Evolutionary conservation across 2,113 vertebrate species (phyloP), one percentile per base, ranked within the genome.

Genomic region (Seriola quinqueradiata): DNA sequence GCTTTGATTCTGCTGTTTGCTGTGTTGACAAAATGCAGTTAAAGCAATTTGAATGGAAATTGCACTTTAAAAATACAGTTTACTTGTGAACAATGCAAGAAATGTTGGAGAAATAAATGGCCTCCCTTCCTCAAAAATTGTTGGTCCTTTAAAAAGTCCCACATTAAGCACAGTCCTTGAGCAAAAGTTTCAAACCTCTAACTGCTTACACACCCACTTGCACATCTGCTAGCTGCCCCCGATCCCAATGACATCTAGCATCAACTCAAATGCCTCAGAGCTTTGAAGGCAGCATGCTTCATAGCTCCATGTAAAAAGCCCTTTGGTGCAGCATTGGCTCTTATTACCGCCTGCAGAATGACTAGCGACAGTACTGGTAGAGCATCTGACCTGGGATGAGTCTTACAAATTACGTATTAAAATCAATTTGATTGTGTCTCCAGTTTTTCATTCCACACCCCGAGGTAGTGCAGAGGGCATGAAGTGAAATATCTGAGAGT

Each of bases 351-450:
- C 77, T 73, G 74, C 63, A 83, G 82, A 85, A 75, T 9, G 64
- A 77, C 70, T 48, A 36, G 63, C 2, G 28, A 82, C 76, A 79
- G 72, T 34, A 55, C 87, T 25, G 57, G 57, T 48, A 64, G 74
- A 80, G 88, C 86, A 72, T 83, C 64, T 85, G 86, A 93, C 87
- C 88, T 11, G 1, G 65, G 60, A 75, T 44, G 61, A 82, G 81
- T 36, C 65, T 75, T 32, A 50, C 72, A 92, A 90, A 89, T 86
- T 82, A 58, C 55, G 70, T 61, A 80, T 76, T 76, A 73, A 81
- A 83, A 72, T 81, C 57, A 75, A 89, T 90, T 87, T 78, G 81
- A 81, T 80, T 65, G 67, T 75, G 63, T 75, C 70, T 70, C 28
- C 46, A 46, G 21, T 73, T 79, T 81, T 77, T 86, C 4, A 46